Conservation (phyloP, 2,113 vertebrate species). For the Hippopotamus amphibius region DNA sequence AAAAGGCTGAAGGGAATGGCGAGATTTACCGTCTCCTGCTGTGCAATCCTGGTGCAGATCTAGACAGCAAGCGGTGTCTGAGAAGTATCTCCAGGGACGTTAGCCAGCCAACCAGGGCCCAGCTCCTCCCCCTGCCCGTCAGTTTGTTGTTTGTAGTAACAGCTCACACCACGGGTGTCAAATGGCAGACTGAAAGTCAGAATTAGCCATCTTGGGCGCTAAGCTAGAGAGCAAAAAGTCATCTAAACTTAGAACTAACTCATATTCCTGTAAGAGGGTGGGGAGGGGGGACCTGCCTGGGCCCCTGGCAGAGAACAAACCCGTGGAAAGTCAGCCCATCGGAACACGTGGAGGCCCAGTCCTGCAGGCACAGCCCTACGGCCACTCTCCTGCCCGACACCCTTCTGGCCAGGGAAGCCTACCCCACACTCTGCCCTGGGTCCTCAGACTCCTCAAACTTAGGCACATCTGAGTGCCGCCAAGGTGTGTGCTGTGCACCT, state of each 20-base stretch:
- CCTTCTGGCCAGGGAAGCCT: background rate
- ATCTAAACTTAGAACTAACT: background rate
- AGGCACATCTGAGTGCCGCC: background rate
- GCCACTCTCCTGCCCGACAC: background rate
- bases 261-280: background rate
- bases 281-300: background rate
- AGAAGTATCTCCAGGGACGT: slow-evolving; percentile 72
- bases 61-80: slow-evolving; percentile 52
- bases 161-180: slow-evolving; percentile 54
- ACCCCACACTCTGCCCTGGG: background rate
- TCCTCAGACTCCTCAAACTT: background rate
- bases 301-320: background rate
- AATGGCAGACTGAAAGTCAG: slow-evolving; percentile 68
- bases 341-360: rapidly evolving
- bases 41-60: slow-evolving; percentile 53
- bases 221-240: slow-evolving; percentile 17
- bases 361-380: rapidly evolving
- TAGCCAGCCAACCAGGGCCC: slow-evolving; percentile 54
- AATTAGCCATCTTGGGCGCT: slow-evolving; percentile 72
- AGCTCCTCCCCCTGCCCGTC: background rate
- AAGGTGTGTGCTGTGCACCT: rapidly evolving
- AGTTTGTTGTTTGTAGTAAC: slow-evolving; percentile 69
- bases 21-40: slow-evolving; percentile 55
- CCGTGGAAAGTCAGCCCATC: rapidly evolving
- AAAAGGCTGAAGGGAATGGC: slow-evolving; percentile 49